These are phyloP conservation scores for Trissoscelio sp. DNA, from an alignment of 2,888 invertebrate species.

Conservation along the genomic window DNA sequence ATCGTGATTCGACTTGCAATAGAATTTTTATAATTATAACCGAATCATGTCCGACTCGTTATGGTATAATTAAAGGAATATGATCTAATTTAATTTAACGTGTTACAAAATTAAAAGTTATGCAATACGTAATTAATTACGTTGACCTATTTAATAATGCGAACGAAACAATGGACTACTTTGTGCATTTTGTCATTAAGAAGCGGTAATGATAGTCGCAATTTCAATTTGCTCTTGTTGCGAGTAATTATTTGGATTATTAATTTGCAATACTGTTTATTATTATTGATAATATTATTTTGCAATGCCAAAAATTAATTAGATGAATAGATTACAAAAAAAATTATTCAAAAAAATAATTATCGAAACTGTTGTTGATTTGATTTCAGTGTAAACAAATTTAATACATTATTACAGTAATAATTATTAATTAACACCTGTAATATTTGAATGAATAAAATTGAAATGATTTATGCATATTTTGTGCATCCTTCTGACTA, in stretches of 20 bases:
- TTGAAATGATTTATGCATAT: no score
- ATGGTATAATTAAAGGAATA: constrained; percentile 2
- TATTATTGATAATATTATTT: no score
- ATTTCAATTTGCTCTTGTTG: not conserved
- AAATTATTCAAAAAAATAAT: no score
- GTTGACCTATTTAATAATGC: not conserved
- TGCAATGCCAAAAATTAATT: no score
- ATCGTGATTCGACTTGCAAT: no score
- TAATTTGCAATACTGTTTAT: constrained; percentile 11
- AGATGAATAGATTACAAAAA: no score
- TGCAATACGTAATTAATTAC: constrained; percentile 1
- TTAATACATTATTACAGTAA: no score
- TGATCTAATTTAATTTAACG: constrained; percentile 4
- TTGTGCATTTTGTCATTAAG: not conserved
- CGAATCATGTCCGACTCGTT: not conserved
- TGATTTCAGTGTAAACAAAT: no score
- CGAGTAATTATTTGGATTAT: not conserved
- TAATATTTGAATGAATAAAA: no score
- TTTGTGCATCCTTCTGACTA: no score
- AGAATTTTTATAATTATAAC: not conserved
- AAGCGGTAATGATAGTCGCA: constrained; percentile 9
- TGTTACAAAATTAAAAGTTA: not conserved
- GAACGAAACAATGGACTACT: not conserved
- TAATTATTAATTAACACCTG: no score
- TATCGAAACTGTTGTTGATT: no score